Base-by-base conservation (phyloP, 2,888 invertebrate species). In the Aspidiotus rigidus region DNA sequence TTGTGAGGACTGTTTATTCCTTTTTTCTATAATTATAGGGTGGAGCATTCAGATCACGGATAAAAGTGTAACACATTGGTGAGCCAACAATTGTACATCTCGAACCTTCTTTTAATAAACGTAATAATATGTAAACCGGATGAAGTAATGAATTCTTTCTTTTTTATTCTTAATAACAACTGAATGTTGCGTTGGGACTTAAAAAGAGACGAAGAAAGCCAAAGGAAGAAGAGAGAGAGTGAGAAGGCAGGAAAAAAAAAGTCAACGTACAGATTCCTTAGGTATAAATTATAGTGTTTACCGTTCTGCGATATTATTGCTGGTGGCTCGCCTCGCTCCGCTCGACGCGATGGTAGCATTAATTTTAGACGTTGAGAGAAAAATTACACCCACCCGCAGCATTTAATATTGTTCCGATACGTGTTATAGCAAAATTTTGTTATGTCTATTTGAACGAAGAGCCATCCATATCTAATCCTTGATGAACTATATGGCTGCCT, bases 21-120 rank as follows among this genome's bases (percentile, higher is more conserved):
- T 63, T 63, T 53, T 49, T 49, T n/a, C 49, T 49, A 53, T 53
- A 63, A 53, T 63, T 53, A 40, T 54, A 53, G 63, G 61, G 63
- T 63, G 63, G 63, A 54, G 63, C 63, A 17, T 17, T 42, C 54
- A 28, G 54, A 39, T 39, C 54, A 49, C 49, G 53, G 62, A 63
- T 54, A 63, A 63, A 54, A 53, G 63, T 63, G 63, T 63, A 53
- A 63, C 63, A 63, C 49, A 63, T 63, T 63, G 63, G 63, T 63
- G 54, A 54, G 49, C 55, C 63, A 63, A 63, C 63, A 63, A 63
- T 63, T 63, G 63, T 54, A 63, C 54, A 63, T 54, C 55, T 63
- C n/a, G 39, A 28, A 17, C 11, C 63, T 54, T 42, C 63, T 54
- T 63, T 63, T 63, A 63, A 63, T 63, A 49, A 63, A 53, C 63